Evolutionary conservation across 1,140 invertebrate species (phyloP).

Genomic region (Littorina saxatilis): DNA sequence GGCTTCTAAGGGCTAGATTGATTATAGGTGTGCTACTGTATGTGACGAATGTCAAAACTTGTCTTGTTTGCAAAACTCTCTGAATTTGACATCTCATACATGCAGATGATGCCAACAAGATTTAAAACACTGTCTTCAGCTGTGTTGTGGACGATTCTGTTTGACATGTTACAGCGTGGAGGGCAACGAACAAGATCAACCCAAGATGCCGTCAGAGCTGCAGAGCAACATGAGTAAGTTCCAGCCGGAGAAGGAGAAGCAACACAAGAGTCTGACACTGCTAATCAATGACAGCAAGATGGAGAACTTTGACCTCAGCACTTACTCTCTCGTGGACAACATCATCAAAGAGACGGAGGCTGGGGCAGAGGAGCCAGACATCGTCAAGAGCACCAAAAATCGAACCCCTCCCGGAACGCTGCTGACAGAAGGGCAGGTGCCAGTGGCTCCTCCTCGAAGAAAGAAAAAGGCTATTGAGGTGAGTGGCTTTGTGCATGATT

Average conservation of each 20-base stretch:
- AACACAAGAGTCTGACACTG: slow-evolving; percentile 50
- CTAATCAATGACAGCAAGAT: slow-evolving; percentile 46
- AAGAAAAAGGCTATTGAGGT: slow-evolving; percentile 78
- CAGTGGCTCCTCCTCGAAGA: slow-evolving; percentile 82
- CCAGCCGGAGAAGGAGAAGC: slow-evolving; percentile 60
- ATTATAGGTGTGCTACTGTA: neutral
- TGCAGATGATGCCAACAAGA: no score
- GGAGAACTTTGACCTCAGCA: slow-evolving; percentile 33
- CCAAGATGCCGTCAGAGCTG: neutral
- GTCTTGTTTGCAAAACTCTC: no score
- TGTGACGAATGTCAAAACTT: neutral
- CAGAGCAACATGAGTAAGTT: slow-evolving; percentile 36
- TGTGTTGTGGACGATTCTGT: neutral
- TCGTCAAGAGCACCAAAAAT: slow-evolving; percentile 94
- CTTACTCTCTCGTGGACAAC: slow-evolving; percentile 57
- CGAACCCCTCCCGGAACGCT: slow-evolving; percentile 65
- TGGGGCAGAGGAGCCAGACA: slow-evolving; percentile 85
- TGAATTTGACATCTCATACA: no score
- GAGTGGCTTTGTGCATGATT: neutral
- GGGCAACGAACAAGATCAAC: neutral
- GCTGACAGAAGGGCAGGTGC: neutral
- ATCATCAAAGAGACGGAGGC: slow-evolving; percentile 60
- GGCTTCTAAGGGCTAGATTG: no score
- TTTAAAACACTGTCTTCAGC: no score
- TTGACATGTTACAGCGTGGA: neutral